Evolutionary conservation across 2,797 vertebrate genomes (phyloP), one percentile per base, ranked within the genome.

Genomic region (Danionella dracula): DNA sequence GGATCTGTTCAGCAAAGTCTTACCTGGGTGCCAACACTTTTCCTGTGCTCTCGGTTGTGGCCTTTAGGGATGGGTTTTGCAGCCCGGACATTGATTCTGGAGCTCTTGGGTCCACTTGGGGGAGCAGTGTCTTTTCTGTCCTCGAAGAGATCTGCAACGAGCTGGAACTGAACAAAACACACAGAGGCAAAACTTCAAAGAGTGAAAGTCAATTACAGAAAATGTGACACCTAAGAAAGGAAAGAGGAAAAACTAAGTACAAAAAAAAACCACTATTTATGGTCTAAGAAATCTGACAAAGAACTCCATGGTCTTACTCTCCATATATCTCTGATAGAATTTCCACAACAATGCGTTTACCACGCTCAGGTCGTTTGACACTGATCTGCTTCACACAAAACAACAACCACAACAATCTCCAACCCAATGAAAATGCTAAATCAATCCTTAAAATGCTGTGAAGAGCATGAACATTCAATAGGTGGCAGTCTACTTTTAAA

Each of bases 11-110:
- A 4, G 41, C 42, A 1, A 17, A 10, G 10, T 1, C 4, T 83
- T 79, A 97, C 96, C 94, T 99, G 96, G 57, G 87, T 92, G 11
- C 96, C 96, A 19, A 99, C 95, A 0, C 90, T 94, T 76, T 96
- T 95, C 85, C 91, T 88, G 87, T 98, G 93, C 20, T 98, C 93
- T 10, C 89, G 94, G 81, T 95, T 99, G 71, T 90, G 79, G 12
- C 76, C 73, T 80, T 93, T 96, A 41, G 90, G 68, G 0, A 37
- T 17, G 0, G 90, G 76, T 62, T 85, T 93, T 42, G 91, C 88
- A 0, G 95, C 63, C 2, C 95, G 89, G 20, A 97, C 20, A 0
- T 75, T 93, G 75, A 96, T 87, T 78, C 84, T 92, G 9, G 90
- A 64, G 0, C 82, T 66, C 9, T 86, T 85, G 11, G 54, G 0